These are phyloP conservation scores for Amphiduros pacificus DNA, from an alignment of 2,888 invertebrate genomes.

Conservation along the genomic window DNA sequence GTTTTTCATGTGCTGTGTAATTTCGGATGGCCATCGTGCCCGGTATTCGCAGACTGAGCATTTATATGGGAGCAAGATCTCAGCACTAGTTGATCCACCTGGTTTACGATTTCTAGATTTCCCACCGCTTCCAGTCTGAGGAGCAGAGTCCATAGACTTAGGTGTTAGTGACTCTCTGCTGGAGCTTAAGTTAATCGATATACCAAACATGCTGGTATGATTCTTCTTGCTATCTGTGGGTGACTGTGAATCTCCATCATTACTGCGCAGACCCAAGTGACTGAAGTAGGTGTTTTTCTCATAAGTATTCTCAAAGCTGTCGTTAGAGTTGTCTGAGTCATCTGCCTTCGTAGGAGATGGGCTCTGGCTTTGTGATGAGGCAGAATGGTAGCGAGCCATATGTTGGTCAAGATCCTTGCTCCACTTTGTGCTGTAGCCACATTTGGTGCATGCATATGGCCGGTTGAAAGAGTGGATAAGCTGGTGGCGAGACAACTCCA, in stretches of 20 bases:
- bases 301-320: background rate
- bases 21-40: constrained; percentile 59
- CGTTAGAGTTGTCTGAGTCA: background rate
- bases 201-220: too few species aligned
- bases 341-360: too few species aligned
- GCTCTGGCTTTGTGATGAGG: too few species aligned
- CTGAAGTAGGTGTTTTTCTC: background rate
- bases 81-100: constrained; percentile 18
- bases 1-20: constrained; percentile 60
- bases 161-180: background rate
- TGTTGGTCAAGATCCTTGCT: constrained; percentile 56
- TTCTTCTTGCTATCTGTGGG: too few species aligned
- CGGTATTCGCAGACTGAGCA: constrained; percentile 57
- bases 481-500: constrained; percentile 57
- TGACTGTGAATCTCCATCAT: too few species aligned
- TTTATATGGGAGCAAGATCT: constrained; percentile 51
- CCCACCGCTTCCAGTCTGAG: background rate
- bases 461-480: constrained; percentile 55
- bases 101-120: background rate
- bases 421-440: constrained; percentile 57
- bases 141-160: background rate
- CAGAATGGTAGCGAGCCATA: constrained; percentile 7
- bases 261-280: background rate
- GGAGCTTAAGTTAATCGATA: background rate
- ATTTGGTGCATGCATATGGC: constrained; percentile 55